Percentiles rank a stretch among this genome's conserved stretches.
These are phyloP conservation scores for Drosophila serrata DNA, from an alignment of 1,140 invertebrate genomes.

Conservation along the genomic window DNA sequence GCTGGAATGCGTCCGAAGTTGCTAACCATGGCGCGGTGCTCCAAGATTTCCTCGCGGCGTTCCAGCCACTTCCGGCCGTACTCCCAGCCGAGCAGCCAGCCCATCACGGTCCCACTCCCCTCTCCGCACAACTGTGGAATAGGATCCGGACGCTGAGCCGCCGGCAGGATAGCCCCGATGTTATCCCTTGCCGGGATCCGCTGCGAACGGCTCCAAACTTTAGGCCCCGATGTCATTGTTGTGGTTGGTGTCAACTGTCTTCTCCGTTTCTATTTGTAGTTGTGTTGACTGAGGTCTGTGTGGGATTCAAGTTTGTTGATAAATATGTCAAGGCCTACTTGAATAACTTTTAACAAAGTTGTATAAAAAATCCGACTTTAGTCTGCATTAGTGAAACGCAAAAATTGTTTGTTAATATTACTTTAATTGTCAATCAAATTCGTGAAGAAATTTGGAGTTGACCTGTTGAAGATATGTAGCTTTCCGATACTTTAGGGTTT, in stretches of 20 bases:
- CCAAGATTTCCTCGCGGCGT: constrained; percentile 21
- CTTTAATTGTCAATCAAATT: too few relatives aligned
- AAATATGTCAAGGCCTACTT: background rate
- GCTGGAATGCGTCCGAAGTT: constrained; percentile 17
- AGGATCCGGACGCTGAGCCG: constrained; percentile 8
- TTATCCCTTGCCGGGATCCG: constrained; percentile 8
- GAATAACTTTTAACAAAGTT: background rate
- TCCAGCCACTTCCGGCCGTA: constrained; percentile 44
- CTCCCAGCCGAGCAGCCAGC: constrained; percentile 39
- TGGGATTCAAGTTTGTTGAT: background rate
- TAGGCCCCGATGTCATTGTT: constrained; percentile 1
- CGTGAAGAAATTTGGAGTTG: too few relatives aligned
- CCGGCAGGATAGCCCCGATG: constrained; percentile 19
- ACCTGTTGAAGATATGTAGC: too few relatives aligned
- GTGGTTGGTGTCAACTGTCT: background rate
- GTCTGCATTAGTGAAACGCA: background rate
- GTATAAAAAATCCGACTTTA: too few relatives aligned
- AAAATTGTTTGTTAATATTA: background rate
- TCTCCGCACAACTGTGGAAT: constrained; percentile 24
- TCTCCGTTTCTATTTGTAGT: background rate
- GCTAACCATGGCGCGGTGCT: constrained; percentile 4
- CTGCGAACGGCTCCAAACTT: constrained; percentile 19
- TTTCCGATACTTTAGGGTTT: too few relatives aligned
- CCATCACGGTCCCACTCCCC: constrained; percentile 7
- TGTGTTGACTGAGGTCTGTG: background rate